phyloP scores from a whole-genome alignment of 2,113 vertebrate species.

The Pachycephala philippinensis region DNA sequence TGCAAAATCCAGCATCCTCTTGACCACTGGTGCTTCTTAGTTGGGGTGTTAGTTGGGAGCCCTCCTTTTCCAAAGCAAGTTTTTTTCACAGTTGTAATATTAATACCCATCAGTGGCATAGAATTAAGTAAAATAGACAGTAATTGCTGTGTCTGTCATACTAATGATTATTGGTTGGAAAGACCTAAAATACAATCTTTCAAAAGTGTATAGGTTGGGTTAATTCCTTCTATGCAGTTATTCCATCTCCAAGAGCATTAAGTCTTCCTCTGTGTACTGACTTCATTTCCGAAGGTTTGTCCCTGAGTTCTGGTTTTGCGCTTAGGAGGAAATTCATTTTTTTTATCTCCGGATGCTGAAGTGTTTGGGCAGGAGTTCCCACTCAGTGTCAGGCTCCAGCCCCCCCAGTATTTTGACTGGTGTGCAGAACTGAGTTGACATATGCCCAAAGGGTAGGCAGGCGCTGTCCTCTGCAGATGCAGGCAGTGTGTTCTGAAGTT shows the following conservation, averaged over 20 bases:
- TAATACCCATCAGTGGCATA: background rate
- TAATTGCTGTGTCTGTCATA: slow-evolving; percentile 33
- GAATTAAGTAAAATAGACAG: slow-evolving; percentile 40
- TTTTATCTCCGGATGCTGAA: background rate
- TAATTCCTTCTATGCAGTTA: background rate
- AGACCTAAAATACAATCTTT: background rate
- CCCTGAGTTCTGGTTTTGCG: background rate
- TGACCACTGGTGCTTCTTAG: background rate
- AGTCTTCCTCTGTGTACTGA: background rate
- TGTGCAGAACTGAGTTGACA: background rate
- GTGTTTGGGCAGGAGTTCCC: background rate
- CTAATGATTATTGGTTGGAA: slow-evolving; percentile 22
- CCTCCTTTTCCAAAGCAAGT: background rate
- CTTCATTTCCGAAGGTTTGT: slow-evolving; percentile 17
- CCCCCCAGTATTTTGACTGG: background rate
- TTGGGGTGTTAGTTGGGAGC: background rate
- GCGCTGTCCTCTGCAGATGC: background rate
- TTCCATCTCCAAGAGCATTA: background rate
- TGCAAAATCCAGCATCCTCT: background rate
- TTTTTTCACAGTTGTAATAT: background rate
- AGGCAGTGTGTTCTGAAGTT: background rate
- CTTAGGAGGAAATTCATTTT: background rate
- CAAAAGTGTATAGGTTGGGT: background rate
- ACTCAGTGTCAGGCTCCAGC: background rate
- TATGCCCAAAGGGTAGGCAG: background rate